Base-by-base conservation (phyloP, 2,888 invertebrate genomes). In the Phoenoteleia sp. region DNA sequence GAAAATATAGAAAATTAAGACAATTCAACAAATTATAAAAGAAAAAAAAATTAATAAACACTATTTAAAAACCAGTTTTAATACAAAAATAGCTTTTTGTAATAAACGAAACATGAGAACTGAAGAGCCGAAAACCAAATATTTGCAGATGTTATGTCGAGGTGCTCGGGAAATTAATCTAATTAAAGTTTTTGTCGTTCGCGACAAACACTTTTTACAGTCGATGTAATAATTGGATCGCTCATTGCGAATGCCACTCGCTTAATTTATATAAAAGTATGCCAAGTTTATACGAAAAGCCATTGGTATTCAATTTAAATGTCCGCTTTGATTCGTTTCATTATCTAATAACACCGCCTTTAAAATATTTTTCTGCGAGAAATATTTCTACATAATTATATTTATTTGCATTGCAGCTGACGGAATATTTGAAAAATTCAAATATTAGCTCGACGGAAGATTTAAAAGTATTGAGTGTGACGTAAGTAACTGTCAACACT, bases 401-500 rank as follows among this genome's bases (percentile, higher is more conserved):
- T 72, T 66, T 58, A 64, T 74, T 67, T 74, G 88, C 77, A 88
- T 94, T 95, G 84, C 95, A 97, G 96, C 95, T 97, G 87, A 95
- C 95, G 52, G 95, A 95, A 87, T 96, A 96, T 89, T 94, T 96
- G 87, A 95, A 94, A 91, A 95, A 95, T 86, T 95, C 96, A 72
- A 96, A 96, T 92, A 95, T 96, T 69, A 95, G 96, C 15, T 96
- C 95, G 91, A 91, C 94, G 91, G 94, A 94, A 83, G 96, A 96
- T 88, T 94, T 96, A 88, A 95, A 96, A 94, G 94, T 97, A 88
- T 94, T 96, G 89, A 96, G 96, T 91, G 95, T 96, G 90, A 96
- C 96, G 96, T 96, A 94, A 95, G 95, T 94, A 79, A 79, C 15
- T 66, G 17, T 54, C 36, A 72, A 60, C 17, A 36, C 15, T 29